Conservation (phyloP, 2,797 vertebrate species). For the Enteromius unitaeniatus region DNA sequence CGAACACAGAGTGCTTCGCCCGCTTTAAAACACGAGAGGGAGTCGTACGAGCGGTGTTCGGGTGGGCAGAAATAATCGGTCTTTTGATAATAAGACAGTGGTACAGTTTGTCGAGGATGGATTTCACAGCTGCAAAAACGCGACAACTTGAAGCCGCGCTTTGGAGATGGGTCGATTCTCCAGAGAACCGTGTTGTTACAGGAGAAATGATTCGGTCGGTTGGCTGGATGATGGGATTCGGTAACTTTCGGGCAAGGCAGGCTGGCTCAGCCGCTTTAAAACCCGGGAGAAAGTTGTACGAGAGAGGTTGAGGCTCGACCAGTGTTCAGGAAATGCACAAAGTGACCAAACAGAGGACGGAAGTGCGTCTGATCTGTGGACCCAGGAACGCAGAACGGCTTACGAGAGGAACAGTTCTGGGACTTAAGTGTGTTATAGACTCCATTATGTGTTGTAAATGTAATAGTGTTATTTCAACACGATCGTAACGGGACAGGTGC, state of each 20-base stretch:
- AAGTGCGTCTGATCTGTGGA: not conserved
- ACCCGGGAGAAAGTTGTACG: constrained; percentile 19
- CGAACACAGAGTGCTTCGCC: constrained; percentile 45
- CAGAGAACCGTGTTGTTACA: not conserved
- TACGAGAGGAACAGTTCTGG: not conserved
- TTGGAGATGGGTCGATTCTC: constrained; percentile 44
- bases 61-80: not conserved
- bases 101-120: not conserved
- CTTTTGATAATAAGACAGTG: not conserved
- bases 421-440: not conserved
- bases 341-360: not conserved
- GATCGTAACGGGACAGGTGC: not conserved
- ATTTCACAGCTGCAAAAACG: not conserved
- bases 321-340: not conserved
- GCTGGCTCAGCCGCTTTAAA: constrained; percentile 48
- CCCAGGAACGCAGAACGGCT: constrained; percentile 8
- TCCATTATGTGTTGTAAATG: not conserved
- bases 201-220: constrained; percentile 29
- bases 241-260: constrained; percentile 22
- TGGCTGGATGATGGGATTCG: constrained; percentile 36
- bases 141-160: constrained; percentile 42
- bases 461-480: not conserved
- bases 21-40: constrained; percentile 47
- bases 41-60: constrained; percentile 34
- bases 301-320: not conserved